phyloP scores from a whole-genome alignment of 2,797 vertebrate genomes.

The Sparidentex hasta region DNA sequence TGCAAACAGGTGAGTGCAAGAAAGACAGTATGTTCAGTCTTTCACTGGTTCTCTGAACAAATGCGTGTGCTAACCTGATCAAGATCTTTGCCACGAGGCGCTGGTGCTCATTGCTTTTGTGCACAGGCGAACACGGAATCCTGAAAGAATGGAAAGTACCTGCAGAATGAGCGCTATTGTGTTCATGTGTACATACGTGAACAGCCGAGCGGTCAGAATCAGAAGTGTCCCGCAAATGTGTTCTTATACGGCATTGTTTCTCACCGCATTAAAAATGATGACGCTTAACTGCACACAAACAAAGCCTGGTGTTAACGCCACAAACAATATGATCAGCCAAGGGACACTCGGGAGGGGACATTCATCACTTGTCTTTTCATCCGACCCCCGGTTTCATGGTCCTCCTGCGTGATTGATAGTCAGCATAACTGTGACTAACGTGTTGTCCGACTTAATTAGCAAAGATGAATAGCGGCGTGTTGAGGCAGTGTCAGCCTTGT shows the following conservation, averaged over 20 bases:
- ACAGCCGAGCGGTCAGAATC: background rate
- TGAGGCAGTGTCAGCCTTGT: slow-evolving; percentile 60
- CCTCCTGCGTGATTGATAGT: slow-evolving; percentile 77
- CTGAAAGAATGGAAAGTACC: background rate
- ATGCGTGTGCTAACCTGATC: no score
- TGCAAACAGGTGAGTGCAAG: no score
- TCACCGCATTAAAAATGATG: slow-evolving; percentile 4
- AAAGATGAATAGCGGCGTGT: slow-evolving; percentile 73
- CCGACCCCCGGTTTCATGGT: slow-evolving; percentile 62
- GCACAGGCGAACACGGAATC: no score
- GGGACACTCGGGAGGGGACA: slow-evolving; percentile 52
- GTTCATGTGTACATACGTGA: background rate
- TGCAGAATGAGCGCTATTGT: background rate
- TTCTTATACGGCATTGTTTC: background rate
- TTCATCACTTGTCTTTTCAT: slow-evolving; percentile 66
- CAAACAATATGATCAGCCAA: slow-evolving; percentile 43
- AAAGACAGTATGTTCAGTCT: no score
- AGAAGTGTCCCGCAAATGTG: background rate
- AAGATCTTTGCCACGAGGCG: no score
- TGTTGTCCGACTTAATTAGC: slow-evolving; percentile 82
- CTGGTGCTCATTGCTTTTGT: no score
- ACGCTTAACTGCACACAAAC: background rate
- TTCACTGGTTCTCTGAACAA: no score
- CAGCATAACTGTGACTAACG: slow-evolving; percentile 78
- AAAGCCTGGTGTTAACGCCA: slow-evolving; percentile 22